Evolutionary conservation across 2,888 invertebrate genomes (phyloP), one percentile per base, ranked within the genome.

Genomic region (Rhyacophila evoluta): DNA sequence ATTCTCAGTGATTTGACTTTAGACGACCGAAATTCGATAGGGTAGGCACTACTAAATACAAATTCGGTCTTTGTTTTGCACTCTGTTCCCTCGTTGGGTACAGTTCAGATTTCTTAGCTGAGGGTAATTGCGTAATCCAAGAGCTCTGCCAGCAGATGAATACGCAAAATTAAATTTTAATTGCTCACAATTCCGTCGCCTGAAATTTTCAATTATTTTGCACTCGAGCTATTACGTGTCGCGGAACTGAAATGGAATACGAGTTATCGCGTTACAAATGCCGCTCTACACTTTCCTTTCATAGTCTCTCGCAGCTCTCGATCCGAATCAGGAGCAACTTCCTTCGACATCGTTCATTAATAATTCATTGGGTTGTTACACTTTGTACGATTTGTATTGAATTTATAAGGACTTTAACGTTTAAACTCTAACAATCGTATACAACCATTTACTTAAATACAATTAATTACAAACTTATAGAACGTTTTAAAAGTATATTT

Each of bases 211-310:
- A 75, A 75, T 75, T 75, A 75, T 68, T 75, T 75, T 75, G 36
- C 33, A 15, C 75, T 75, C 29, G 33, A 67, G 75, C 67, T 68
- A 67, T 12, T 55, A 55, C 75, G 36, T 67, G 55, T 37, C 67
- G 55, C 55, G 67, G 38, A 10, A 19, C 15, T 55, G 55, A 55
- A 55, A 55, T 25, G 55, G 68, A 75, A 68, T 67, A 36, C 67
- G 33, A 75, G 67, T 75, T 75, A 68, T 75, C 75, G 68, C 68
- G 68, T 75, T 75, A 75, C 75, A 75, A 75, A 75, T 75, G 36
- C 75, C n/a, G 29, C 12, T 15, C 33, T 69, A 69, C 69, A 33
- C 10, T 33, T 28, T 69, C 69, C 55, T 55, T 55, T 55, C 19
- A 55, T 12, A 55, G 55, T 25, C 55, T 12, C 55, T 55, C 19